These are phyloP conservation scores for Lethocerus indicus DNA, from an alignment of 1,140 invertebrate genomes.

Conservation along the genomic window DNA sequence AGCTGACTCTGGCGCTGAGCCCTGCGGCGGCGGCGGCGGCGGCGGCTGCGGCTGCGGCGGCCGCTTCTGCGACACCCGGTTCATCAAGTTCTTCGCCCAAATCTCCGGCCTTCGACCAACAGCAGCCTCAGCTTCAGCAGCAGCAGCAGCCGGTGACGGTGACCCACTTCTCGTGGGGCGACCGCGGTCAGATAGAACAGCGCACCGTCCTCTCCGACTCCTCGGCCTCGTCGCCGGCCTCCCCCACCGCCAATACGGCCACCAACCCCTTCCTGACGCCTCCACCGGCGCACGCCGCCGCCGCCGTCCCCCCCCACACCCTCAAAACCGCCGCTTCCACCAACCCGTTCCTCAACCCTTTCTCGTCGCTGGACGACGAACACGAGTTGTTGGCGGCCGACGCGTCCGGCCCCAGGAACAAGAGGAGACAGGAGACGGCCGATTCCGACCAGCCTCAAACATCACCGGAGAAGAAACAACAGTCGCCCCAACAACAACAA, in stretches of 20 bases:
- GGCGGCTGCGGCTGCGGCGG: conserved; percentile 11
- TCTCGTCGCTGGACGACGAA: too few relatives aligned
- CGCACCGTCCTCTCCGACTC: conserved; percentile 20
- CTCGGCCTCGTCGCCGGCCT: conserved; percentile 8
- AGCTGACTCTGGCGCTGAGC: conserved; percentile 41
- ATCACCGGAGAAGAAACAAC: too few relatives aligned
- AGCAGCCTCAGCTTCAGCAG: conserved; percentile 15
- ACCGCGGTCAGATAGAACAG: conserved; percentile 29
- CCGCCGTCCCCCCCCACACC: conserved; percentile 18
- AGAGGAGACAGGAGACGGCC: too few relatives aligned
- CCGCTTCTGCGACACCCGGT: conserved; percentile 14
- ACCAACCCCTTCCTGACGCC: conserved; percentile 33
- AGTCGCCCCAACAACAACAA: too few relatives aligned
- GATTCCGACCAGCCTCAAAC: too few relatives aligned
- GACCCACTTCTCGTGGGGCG: conserved; percentile 33
- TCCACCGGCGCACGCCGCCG: conserved; percentile 29
- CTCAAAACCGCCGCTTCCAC: conserved; percentile 16
- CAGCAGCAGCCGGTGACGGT: conserved; percentile 31
- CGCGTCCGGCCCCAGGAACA: too few relatives aligned
- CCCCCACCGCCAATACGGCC: conserved; percentile 16
- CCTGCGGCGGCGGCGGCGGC: conserved; percentile 7
- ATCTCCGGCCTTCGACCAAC: conserved; percentile 8
- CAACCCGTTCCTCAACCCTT: too few relatives aligned
- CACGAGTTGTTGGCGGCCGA: too few relatives aligned
- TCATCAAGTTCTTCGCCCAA: conserved; percentile 15